These are phyloP conservation scores for Callipepla californica DNA, from an alignment of 2,113 vertebrate species.

Conservation along the genomic window DNA sequence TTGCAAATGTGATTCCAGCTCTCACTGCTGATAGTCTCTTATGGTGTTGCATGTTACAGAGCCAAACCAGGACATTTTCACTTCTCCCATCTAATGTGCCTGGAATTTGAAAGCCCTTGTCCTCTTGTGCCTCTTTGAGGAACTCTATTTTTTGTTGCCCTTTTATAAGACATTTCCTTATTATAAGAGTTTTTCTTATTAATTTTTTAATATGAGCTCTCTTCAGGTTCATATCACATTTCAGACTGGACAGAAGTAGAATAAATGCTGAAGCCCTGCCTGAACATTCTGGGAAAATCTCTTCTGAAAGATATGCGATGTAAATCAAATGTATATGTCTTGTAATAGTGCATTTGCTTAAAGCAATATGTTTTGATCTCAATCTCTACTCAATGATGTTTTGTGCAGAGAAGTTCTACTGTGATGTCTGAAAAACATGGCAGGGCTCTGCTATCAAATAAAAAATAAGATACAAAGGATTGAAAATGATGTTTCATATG, in stretches of 20 bases:
- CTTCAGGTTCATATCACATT: not conserved
- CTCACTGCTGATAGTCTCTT: not conserved
- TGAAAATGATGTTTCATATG: not conserved
- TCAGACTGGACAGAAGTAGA: not conserved
- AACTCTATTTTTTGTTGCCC: not conserved
- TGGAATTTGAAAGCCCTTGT: not conserved
- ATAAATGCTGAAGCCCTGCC: not conserved
- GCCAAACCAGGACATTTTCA: not conserved
- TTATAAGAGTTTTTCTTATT: not conserved
- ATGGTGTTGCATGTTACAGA: not conserved
- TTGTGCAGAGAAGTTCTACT: not conserved
- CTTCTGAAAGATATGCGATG: not conserved
- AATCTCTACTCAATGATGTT: not conserved
- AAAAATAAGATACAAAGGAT: not conserved
- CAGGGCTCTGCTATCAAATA: slow-evolving; percentile 10
- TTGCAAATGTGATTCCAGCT: not conserved
- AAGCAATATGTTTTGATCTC: not conserved
- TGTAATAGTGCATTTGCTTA: not conserved
- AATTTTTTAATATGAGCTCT: not conserved
- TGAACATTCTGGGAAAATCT: not conserved
- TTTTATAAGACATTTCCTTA: not conserved
- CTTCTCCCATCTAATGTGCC: not conserved
- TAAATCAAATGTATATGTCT: not conserved
- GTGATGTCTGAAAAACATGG: slow-evolving; percentile 16
- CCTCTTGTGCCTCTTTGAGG: not conserved